Evolutionary conservation across 2,797 vertebrate genomes (phyloP), one percentile per base, ranked within the genome.

Genomic region (Phrynocephalus guinanensis): DNA sequence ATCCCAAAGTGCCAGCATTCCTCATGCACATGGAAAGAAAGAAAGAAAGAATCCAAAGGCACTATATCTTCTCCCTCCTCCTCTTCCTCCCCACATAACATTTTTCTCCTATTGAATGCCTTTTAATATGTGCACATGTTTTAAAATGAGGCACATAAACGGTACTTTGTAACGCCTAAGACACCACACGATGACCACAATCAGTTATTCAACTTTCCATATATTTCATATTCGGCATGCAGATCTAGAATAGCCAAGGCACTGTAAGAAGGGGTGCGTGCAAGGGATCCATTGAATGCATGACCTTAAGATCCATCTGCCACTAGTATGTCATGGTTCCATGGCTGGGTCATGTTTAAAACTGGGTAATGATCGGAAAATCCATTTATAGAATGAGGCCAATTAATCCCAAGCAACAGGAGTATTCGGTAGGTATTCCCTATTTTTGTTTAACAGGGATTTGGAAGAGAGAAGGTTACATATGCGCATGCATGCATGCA

Each of bases 1-100:
- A 91, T 91, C 92, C 93, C 93, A 88, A 90, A 93, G 92, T 79
- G 93, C 86, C 86, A 89, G 30, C 91, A 92, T 93, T 95, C 91
- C 75, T 91, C 82, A 82, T 92, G 84, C 82, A 89, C 87, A 87
- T 85, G 86, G 91, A 88, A 56, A 92, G 92, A 91, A 92, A 93
- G 78, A 73, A 89, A 44, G 38, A 44, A 44, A 44, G 5, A 44
- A 88, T 94, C 92, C 92, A 93, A 92, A 92, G 90, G 84, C 87
- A 88, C 66, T 81, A 78, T 85, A 89, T 91, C 90, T 83, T 20
- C 82, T 33, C 3, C 20, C 2, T 8, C 2, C 33, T n/a, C 56
- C 20, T 16, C 30, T 30, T 20, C 30, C 72, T 38, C 15, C 72
- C 16, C 26, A 11, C 28, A n/a, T 3, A 79, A 1, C 78, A 89